A percentile compares a stretch with the other conserved stretches of the same genome.
Evolutionary conservation across 2,113 vertebrate species (phyloP).

Genomic region (Gallinago paraguaiae): DNA sequence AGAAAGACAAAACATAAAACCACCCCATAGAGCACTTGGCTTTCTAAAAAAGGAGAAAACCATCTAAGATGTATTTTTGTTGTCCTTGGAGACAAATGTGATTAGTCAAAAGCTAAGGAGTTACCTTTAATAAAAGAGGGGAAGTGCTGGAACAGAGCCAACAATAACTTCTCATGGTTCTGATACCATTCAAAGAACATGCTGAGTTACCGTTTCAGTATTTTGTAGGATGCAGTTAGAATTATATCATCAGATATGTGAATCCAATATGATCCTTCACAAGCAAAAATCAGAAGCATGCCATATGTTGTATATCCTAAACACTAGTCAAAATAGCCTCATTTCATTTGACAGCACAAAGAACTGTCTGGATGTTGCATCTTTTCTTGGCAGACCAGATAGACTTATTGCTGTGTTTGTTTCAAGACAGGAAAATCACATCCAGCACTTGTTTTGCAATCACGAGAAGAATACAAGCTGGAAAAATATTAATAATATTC

Average conservation of each 20-base stretch:
- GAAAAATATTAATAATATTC: not conserved
- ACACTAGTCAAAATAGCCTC: conserved; percentile 37
- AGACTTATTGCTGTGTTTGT: conserved; percentile 26
- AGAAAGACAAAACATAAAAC: not conserved
- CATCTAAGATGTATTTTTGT: not conserved
- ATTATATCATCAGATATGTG: not conserved
- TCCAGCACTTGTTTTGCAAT: not conserved
- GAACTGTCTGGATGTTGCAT: not conserved
- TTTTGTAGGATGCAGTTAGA: not conserved
- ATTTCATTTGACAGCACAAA: conserved; percentile 32
- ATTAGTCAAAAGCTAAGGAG: not conserved
- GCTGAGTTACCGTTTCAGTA: not conserved
- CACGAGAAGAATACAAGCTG: not conserved
- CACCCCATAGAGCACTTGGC: not conserved
- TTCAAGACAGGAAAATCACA: not conserved
- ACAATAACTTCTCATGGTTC: not conserved
- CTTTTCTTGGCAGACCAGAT: conserved; percentile 39
- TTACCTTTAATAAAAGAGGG: not conserved
- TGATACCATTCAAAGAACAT: not conserved
- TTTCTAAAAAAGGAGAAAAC: not conserved
- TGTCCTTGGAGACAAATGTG: not conserved
- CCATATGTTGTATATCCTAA: conserved; percentile 31
- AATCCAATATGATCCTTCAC: not conserved
- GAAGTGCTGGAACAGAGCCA: not conserved
- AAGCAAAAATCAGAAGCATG: conserved; percentile 22